Evolutionary conservation across 2,888 invertebrate species (phyloP), one percentile per base, ranked within the genome.

Genomic region (Ganaspis brasiliensis): DNA sequence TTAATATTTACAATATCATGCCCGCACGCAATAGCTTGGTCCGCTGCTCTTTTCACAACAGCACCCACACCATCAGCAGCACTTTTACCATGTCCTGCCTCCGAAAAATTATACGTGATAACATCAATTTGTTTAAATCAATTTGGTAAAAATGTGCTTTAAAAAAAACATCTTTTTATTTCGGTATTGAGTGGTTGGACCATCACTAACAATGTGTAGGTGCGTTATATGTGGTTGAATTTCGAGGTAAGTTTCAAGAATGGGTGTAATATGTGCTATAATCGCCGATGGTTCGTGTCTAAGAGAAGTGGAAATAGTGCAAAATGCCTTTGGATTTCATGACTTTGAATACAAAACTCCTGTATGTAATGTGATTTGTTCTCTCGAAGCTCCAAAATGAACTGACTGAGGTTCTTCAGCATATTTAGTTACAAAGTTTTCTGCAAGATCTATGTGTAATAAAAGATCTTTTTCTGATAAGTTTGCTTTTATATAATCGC

Each of bases 281-380:
- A 72, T 72, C 37, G 55, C 75, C n/a, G 75, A 57, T 31, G 63
- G 52, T 72, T 76, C 72, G 19, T 76, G 72, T 16, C 61, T 49
- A 19, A 72, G 37, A 45, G 72, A 61, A 14, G 24, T 5, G 19
- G 75, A 72, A 21, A 75, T 24, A 12, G 72, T 75, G 14, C 72
- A 75, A 19, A 72, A 75, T 19, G 75, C 40, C 21, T 75, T 71
- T 26, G 8, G 16, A 24, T 45, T 26, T 19, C n/a, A 52, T 35
- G 52, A 35, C 31, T 59, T 61, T 24, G 37, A 12, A 21, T 72
- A 75, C 19, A 61, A 12, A 72, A 75, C 21, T 4, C 61, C 72
- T 19, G 75, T 72, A 40, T 75, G 70, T 52, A 70, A 45, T 35
- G 70, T 67, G n/a, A n/a, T n/a, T n/a, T n/a, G n/a, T n/a, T n/a